Base-by-base conservation (phyloP, 92 coral and sea anemone species). In the Chrysogorgia sp. region DNA sequence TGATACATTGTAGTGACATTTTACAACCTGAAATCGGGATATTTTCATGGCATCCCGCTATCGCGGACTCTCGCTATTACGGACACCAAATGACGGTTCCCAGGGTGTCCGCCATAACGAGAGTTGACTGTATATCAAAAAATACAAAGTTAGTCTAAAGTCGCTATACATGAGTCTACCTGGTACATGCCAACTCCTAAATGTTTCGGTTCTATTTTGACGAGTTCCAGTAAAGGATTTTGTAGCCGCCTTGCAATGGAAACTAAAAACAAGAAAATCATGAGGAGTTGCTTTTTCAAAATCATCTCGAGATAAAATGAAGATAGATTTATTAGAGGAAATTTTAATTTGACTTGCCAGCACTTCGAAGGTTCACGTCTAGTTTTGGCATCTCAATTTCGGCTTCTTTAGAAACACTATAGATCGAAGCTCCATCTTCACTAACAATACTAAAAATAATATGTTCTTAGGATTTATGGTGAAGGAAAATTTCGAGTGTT, bases 141-240 rank as follows among this genome's bases (percentile, higher is more conserved):
- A 49, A 28, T 37, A 14, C 10, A 32, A 64, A 30, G 9, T 7
- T 68, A 24, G 29, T n/a, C 24, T 10, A 20, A 28, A 1, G 2
- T 37, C 40, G 40, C 13, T 1, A 69, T 33, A 69, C 17, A n/a
- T 25, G 9, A 24, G 23, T 74, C 19, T 48, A 92, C 99, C 92
- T 96, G 99, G 71, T 96, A 96, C 99, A 96, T 96, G 19, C 99
- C 99, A 34, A 96, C 88, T 14, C 99, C 99, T 63, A 96, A 64
- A 72, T 96, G 97, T 62, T 86, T 96, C 15, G 99, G 99, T 40
- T 92, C 99, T 8, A 96, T 92, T 55, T 96, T 96, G 15, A 96
- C 92, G 7, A 96, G 86, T 64, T 96, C 99, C 52, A 84, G 76
- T 50, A 96, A 66, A 14, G 99, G 99, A 25, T 96, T 92, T 77